These are phyloP conservation scores for Chaenocephalus aceratus DNA, from an alignment of 2,113 vertebrate species.

Conservation along the genomic window DNA sequence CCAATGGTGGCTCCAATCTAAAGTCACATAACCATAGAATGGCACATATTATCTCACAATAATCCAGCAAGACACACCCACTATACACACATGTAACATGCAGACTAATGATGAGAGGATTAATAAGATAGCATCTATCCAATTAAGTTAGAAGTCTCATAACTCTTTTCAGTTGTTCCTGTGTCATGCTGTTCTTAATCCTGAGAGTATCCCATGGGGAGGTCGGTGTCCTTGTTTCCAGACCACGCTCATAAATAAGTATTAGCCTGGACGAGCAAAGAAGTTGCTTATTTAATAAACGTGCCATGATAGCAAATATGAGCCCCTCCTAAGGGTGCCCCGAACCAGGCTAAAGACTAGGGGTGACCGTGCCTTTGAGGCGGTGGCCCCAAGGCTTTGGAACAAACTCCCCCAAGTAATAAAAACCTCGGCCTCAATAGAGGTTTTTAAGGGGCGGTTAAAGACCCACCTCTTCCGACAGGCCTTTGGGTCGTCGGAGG, in stretches of 20 bases:
- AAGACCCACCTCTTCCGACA: too few relatives aligned
- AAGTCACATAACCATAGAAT: constrained; percentile 46
- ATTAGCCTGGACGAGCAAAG: constrained; percentile 41
- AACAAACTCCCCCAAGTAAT: too few relatives aligned
- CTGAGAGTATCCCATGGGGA: constrained; percentile 66
- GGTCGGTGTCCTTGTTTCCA: constrained; percentile 64
- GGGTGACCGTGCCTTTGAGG: too few relatives aligned
- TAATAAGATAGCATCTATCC: constrained; percentile 45
- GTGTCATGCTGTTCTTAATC: constrained; percentile 64
- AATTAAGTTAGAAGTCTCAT: constrained; percentile 37
- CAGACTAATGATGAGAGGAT: constrained; percentile 68
- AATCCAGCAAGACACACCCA: constrained; percentile 36
- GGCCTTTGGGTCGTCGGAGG: too few relatives aligned
- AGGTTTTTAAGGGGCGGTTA: too few relatives aligned
- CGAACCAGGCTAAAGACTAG: too few relatives aligned
- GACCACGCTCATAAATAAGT: constrained; percentile 73
- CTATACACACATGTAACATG: constrained; percentile 50
- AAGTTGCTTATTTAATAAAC: constrained; percentile 60
- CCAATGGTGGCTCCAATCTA: constrained; percentile 5
- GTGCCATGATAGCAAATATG: constrained; percentile 52
- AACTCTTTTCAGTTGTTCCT: constrained; percentile 50
- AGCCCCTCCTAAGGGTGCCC: too few relatives aligned
- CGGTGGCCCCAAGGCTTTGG: too few relatives aligned
- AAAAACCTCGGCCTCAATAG: too few relatives aligned
- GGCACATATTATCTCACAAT: constrained; percentile 50